Evolutionary conservation across 2,113 vertebrate genomes (phyloP), one percentile per base, ranked within the genome.

Genomic region (Anarrhichthys ocellatus): DNA sequence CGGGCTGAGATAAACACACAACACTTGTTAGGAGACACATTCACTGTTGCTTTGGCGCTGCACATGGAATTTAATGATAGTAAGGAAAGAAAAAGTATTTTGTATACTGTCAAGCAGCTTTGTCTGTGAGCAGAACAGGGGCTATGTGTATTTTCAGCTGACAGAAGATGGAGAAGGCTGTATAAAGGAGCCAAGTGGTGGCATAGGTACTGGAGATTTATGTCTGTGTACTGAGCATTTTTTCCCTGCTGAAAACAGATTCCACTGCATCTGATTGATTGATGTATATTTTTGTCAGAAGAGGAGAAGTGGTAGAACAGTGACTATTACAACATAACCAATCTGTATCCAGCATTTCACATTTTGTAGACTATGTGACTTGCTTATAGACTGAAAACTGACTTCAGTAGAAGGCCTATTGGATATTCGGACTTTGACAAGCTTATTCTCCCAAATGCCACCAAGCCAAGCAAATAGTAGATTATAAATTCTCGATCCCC

Each of bases 401-500:
- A 54, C 58, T 72, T 48, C 36, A 80, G 24, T 54, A 15, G 10
- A 17, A 15, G 34, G 66, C 46, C 18, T 29, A 4, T 8, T 54
- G 59, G 61, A 56, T 72, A 44, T 65, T 80, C 59, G 54, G 24
- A 64, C 59, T 80, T 54, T 52, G 46, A 65, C 34, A 20, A 54
- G 44, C 46, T 80, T 54, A 71, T 42, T 80, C 78, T 65, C 22
- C 58, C 54, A 76, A 73, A 80, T 76, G 32, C 32, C 52, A 69
- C 58, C 46, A 77, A 82, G 56, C 69, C 59, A 0, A 74, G 50
- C 0, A 65, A 87, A 77, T 32, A 62, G 36, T 40, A 69, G 48
- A 80, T 84, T 81, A 73, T 71, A 40, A 48, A 68, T 34, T 18
- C 10, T 68, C 62, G 48, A 80, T 83, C 68, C 77, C 42, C 38